These are phyloP conservation scores for Blastobasis adustella DNA, from an alignment of 2,888 invertebrate genomes.

Conservation along the genomic window DNA sequence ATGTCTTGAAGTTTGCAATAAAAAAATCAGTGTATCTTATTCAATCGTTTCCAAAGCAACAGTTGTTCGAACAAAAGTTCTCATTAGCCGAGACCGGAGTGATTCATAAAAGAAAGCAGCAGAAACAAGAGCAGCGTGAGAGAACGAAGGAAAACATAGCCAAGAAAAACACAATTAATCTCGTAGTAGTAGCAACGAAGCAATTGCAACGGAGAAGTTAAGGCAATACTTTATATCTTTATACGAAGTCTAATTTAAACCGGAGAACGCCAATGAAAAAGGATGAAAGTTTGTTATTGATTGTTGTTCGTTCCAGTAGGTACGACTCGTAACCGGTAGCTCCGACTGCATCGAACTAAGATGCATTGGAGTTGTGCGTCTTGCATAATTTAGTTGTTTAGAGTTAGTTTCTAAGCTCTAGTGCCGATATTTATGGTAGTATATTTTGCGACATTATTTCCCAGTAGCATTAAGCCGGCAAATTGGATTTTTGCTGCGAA, in stretches of 20 bases:
- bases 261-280: slow-evolving; percentile 34
- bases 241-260: slow-evolving; percentile 36
- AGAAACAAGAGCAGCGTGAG: too few species aligned
- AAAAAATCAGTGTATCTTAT: too few species aligned
- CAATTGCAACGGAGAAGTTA: slow-evolving; percentile 32
- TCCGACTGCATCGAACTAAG: slow-evolving; percentile 17
- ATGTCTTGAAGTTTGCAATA: too few species aligned
- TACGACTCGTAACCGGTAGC: slow-evolving; percentile 14
- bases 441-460: too few species aligned
- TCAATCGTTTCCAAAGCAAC: too few species aligned
- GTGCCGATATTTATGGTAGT: too few species aligned
- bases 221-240: slow-evolving; percentile 39
- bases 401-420: too few species aligned
- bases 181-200: slow-evolving; percentile 4
- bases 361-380: slow-evolving; percentile 19
- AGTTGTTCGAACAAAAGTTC: too few species aligned
- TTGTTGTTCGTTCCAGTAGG: slow-evolving; percentile 34
- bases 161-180: neutral
- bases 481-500: too few species aligned
- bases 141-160: neutral
- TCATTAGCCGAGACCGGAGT: too few species aligned
- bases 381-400: slow-evolving; percentile 10
- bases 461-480: too few species aligned
- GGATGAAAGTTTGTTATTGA: slow-evolving; percentile 42
- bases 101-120: too few species aligned